A percentile compares a stretch with the other conserved stretches of the same genome.
Evolutionary conservation across 2,797 vertebrate species (phyloP).

Genomic region (Sciurus carolinensis): DNA sequence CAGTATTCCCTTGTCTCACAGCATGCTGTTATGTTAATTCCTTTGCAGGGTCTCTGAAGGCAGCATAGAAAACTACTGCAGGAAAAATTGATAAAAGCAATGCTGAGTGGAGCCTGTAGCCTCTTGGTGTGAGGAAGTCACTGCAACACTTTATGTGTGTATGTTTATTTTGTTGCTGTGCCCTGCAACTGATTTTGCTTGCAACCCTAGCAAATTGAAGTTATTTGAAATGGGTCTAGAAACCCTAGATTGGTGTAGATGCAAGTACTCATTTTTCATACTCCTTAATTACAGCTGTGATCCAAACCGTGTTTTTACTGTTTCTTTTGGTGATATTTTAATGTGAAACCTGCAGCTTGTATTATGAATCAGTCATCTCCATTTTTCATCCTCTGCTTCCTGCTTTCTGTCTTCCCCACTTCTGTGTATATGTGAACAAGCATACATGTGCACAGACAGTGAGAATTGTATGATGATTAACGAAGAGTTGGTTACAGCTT

Average conservation of each 20-base stretch:
- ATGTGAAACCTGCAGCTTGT: slow-evolving; percentile 24
- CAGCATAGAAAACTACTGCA: slow-evolving; percentile 85
- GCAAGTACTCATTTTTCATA: background rate
- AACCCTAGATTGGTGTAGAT: background rate
- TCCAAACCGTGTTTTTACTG: background rate
- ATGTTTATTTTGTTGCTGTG: slow-evolving; percentile 49
- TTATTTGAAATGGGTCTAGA: slow-evolving; percentile 43
- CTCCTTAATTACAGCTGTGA: background rate
- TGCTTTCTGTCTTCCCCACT: background rate
- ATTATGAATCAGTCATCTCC: slow-evolving; percentile 22
- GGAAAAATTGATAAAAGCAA: slow-evolving; percentile 63
- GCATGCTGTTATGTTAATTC: slow-evolving; percentile 86
- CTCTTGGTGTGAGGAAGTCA: slow-evolving; percentile 83
- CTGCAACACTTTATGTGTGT: slow-evolving; percentile 20
- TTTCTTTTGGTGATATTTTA: slow-evolving; percentile 58
- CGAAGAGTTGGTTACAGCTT: slow-evolving; percentile 48
- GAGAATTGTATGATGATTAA: background rate
- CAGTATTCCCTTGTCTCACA: slow-evolving; percentile 82
- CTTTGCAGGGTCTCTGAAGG: slow-evolving; percentile 84
- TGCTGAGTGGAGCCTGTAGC: slow-evolving; percentile 72
- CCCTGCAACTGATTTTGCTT: background rate
- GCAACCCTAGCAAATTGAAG: background rate
- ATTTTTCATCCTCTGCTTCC: background rate
- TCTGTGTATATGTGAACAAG: background rate
- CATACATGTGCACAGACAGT: too few relatives aligned